phyloP scores from a whole-genome alignment of 2,797 vertebrate genomes.

The Miichthys miiuy region DNA sequence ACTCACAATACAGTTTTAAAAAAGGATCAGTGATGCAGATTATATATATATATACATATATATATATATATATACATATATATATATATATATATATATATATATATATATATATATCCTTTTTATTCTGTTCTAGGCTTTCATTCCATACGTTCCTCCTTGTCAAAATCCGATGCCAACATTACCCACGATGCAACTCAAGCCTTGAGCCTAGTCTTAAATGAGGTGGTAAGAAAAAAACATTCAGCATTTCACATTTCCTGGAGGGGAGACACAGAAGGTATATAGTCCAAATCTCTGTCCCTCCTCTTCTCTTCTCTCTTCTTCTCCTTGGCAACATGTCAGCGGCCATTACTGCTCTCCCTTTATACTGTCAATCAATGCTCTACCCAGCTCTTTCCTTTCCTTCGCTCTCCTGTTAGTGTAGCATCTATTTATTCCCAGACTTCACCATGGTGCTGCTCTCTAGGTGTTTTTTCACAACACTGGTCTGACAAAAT shows the following conservation, averaged over 20 bases:
- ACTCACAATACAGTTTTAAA: too few relatives aligned
- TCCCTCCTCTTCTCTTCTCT: too few relatives aligned
- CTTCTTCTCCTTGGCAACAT: not conserved
- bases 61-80: too few relatives aligned
- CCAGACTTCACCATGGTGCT: not conserved
- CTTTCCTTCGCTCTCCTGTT: not conserved
- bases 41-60: too few relatives aligned
- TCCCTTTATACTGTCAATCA: constrained; percentile 1
- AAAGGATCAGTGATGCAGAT: too few relatives aligned
- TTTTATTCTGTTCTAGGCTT: too few relatives aligned
- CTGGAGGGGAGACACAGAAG: too few relatives aligned
- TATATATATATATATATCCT: too few relatives aligned
- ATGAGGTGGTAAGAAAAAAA: not conserved
- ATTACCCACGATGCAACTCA: not conserved
- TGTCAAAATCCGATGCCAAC: too few relatives aligned
- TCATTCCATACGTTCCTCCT: too few relatives aligned
- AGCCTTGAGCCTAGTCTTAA: not conserved
- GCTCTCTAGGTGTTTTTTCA: not conserved
- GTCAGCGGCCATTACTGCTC: not conserved
- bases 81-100: too few relatives aligned
- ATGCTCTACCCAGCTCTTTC: not conserved
- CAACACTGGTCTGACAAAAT: not conserved
- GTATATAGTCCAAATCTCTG: not conserved
- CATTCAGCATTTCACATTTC: not conserved
- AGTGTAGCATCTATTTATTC: not conserved